Percentiles rank a stretch among this genome's conserved stretches.
phyloP scores from a whole-genome alignment of 2,113 vertebrate species.

The Peromyscus leucopus region DNA sequence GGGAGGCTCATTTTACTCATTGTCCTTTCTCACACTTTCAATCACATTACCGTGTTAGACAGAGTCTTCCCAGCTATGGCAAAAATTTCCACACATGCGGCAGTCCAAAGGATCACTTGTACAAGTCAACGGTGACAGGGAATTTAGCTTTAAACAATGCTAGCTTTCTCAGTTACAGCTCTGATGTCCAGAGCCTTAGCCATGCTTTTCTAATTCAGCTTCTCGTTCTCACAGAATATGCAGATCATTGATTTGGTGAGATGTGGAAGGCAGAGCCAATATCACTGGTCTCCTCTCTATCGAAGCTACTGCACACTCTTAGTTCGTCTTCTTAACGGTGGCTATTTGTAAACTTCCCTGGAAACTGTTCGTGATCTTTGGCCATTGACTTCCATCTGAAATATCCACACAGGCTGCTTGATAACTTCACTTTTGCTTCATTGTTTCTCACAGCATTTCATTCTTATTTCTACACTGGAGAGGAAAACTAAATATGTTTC shows the following conservation, averaged over 20 bases:
- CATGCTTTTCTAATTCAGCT: not conserved
- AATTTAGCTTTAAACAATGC: conserved; percentile 58
- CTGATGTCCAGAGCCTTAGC: not conserved
- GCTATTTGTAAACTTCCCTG: not conserved
- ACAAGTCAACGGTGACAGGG: not conserved
- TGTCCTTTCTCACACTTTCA: conserved; percentile 70
- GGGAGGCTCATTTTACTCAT: not conserved
- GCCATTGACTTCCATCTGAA: not conserved
- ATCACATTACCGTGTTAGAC: conserved; percentile 38
- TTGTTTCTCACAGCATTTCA: conserved; percentile 11
- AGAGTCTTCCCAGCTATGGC: not conserved
- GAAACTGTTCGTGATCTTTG: not conserved
- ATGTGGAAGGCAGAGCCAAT: not conserved
- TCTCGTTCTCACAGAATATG: not conserved
- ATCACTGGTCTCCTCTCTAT: not conserved
- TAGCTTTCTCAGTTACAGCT: conserved; percentile 14
- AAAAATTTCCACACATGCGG: conserved; percentile 56
- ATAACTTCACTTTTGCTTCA: conserved; percentile 39
- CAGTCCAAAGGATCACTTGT: conserved; percentile 44
- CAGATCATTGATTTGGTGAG: not conserved
- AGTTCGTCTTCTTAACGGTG: not conserved
- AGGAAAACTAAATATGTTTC: conserved; percentile 9
- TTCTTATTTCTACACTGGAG: not conserved
- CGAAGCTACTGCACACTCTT: not conserved
- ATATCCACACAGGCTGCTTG: not conserved